A percentile compares a stretch with the other conserved stretches of the same genome.
Evolutionary conservation across 1,140 invertebrate genomes (phyloP).

Genomic region (Dryas iulia): DNA sequence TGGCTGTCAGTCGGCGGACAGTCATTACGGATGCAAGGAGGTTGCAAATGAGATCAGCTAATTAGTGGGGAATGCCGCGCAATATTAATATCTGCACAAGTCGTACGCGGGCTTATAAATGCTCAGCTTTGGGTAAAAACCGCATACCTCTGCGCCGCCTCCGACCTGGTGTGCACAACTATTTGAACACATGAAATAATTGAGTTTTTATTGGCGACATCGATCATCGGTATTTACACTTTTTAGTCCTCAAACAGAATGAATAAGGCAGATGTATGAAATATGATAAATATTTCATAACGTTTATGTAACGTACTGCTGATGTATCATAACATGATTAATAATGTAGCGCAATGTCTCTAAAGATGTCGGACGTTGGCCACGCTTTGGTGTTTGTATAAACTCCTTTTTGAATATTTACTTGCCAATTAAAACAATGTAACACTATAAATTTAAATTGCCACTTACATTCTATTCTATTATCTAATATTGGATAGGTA

Average conservation of each 20-base stretch:
- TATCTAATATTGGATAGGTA: no score
- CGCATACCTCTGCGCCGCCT: neutral
- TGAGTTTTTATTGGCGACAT: neutral
- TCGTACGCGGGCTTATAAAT: neutral
- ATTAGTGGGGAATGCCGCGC: slow-evolving; percentile 14
- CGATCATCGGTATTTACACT: neutral
- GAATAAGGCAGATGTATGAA: neutral
- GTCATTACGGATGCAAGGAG: neutral
- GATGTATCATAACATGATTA: no score
- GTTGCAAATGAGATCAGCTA: neutral
- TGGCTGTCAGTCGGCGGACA: neutral
- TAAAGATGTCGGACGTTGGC: no score
- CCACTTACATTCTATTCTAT: no score
- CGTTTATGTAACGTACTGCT: no score
- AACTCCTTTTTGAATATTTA: no score
- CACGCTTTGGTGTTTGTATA: no score
- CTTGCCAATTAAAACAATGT: neutral
- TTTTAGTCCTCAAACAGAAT: neutral
- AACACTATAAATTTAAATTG: no score
- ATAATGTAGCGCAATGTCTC: neutral
- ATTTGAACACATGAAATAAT: neutral
- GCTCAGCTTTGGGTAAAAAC: slow-evolving; percentile 10
- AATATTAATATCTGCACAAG: slow-evolving; percentile 11
- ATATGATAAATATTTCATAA: no score
- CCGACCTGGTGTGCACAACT: neutral